Evolutionary conservation across 2,797 vertebrate species (phyloP).

Genomic region (Ciconia nigra): DNA sequence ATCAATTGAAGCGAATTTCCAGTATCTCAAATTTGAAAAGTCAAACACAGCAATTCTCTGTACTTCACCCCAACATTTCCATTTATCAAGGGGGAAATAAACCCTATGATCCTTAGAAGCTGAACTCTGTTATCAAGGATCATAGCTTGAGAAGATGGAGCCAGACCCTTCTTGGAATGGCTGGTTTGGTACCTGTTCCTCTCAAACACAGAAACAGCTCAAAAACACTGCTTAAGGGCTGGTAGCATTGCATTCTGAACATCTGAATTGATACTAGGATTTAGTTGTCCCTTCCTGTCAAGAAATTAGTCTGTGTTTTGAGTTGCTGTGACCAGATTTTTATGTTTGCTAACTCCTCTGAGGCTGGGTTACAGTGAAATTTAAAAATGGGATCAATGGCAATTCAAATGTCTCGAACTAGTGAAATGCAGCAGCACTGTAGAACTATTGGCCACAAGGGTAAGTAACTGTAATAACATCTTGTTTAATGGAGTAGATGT

Average conservation of each 20-base stretch:
- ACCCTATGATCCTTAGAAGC: background rate
- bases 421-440: background rate
- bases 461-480: background rate
- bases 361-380: background rate
- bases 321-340: background rate
- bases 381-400: rapidly evolving
- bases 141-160: background rate
- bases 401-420: background rate
- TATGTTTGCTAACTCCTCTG: background rate
- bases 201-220: background rate
- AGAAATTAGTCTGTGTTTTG: background rate
- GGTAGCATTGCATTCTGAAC: background rate
- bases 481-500: background rate
- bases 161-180: background rate
- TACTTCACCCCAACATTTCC: background rate
- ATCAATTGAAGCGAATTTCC: background rate
- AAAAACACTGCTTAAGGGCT: background rate
- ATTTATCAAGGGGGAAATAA: background rate
- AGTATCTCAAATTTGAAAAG: background rate
- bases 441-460: background rate
- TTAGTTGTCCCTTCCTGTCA: background rate
- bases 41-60: background rate
- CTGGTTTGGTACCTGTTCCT: background rate
- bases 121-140: background rate
- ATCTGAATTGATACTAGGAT: background rate